These are phyloP conservation scores for Struthio camelus DNA, from an alignment of 2,113 vertebrate species.

Conservation along the genomic window DNA sequence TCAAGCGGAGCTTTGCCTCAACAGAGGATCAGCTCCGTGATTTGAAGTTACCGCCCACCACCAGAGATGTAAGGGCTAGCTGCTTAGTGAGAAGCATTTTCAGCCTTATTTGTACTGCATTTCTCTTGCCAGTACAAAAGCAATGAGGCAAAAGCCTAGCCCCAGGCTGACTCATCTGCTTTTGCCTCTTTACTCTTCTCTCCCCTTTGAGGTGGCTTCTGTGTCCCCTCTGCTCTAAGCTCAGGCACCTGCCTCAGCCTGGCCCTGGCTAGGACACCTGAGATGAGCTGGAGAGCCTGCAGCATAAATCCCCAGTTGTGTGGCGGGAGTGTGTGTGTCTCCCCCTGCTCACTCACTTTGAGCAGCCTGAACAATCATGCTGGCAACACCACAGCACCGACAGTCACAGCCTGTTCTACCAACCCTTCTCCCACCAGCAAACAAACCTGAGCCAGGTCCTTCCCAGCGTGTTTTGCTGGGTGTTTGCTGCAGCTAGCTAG, in stretches of 20 bases:
- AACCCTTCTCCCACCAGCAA: neutral
- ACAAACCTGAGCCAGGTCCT: neutral
- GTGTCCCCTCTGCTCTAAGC: neutral
- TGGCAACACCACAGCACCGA: neutral
- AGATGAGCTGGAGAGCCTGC: neutral
- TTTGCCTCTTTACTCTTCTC: fast-evolving
- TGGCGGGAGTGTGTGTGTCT: neutral
- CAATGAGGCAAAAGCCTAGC: neutral
- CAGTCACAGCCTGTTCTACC: neutral
- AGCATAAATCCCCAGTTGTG: neutral
- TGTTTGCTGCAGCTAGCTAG: neutral
- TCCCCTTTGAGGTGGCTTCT: neutral
- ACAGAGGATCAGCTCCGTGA: neutral
- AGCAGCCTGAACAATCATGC: neutral
- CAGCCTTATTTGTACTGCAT: neutral
- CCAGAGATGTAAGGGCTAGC: neutral
- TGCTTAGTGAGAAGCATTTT: neutral
- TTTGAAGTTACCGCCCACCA: neutral
- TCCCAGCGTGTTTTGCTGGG: fast-evolving
- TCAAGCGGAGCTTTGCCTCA: neutral
- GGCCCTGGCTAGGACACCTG: neutral
- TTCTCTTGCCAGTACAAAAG: neutral
- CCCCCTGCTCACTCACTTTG: neutral
- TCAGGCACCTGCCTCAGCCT: neutral
- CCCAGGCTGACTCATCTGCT: neutral